These are phyloP conservation scores for Tridacna crocea DNA, from an alignment of 2,888 invertebrate species.

Conservation along the genomic window DNA sequence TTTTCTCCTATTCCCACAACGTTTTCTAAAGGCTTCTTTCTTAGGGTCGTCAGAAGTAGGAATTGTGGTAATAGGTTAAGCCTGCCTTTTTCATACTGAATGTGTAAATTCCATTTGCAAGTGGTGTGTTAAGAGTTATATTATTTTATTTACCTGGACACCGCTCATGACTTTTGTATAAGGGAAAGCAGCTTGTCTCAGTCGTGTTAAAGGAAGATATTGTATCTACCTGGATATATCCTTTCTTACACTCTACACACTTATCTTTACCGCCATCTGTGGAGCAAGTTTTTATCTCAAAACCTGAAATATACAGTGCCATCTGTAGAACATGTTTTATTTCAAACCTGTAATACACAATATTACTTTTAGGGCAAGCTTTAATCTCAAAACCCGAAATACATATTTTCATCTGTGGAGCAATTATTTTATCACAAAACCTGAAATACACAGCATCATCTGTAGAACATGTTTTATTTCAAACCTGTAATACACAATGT, in stretches of 20 bases:
- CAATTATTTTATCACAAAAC: neutral
- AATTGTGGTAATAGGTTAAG: too few species aligned
- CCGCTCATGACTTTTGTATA: neutral
- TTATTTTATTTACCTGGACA: too few species aligned
- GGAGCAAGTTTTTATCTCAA: constrained; percentile 10
- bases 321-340: neutral
- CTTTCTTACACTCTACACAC: neutral
- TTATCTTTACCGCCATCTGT: neutral
- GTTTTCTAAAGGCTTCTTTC: too few species aligned
- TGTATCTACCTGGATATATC: constrained; percentile 14
- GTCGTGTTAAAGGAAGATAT: constrained; percentile 22
- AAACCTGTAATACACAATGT: neutral
- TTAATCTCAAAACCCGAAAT: neutral
- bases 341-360: neutral
- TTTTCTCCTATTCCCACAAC: too few species aligned
- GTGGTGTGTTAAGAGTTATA: too few species aligned
- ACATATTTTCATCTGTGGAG: neutral
- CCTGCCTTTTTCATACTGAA: too few species aligned
- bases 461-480: neutral
- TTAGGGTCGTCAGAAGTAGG: too few species aligned
- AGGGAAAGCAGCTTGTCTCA: constrained; percentile 2
- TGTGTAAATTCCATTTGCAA: too few species aligned
- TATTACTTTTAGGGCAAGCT: neutral
- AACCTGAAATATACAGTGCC: constrained; percentile 7
- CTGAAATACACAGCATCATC: neutral